Base-by-base conservation (phyloP, 2,797 vertebrate species). In the Agapornis canus region DNA sequence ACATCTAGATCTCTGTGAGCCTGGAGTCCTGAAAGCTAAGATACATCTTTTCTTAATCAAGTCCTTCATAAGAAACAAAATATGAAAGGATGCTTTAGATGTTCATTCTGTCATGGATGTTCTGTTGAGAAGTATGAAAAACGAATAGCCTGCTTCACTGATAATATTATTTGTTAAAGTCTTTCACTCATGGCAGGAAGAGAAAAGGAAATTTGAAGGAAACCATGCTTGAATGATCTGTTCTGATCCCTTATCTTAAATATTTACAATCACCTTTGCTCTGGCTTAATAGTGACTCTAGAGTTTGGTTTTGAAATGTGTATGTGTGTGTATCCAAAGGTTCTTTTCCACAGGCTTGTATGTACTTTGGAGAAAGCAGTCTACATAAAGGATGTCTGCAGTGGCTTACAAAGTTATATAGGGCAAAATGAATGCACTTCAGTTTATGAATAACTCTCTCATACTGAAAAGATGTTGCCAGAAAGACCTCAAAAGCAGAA, bases 1-100 rank as follows among this genome's bases (percentile, higher is more conserved):
- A 91, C 54, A 26, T 56, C 35, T 78, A 78, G 52, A 59, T 71
- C 40, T 79, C 13, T 68, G n/a, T 77, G 61, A 81, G 86, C 39
- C 54, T 83, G 54, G 68, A 82, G 54, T 75, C 92, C 61, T 90
- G 39, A 72, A 54, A 37, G 54, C 20, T 75, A 5, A 61, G 49
- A 75, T 88, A 45, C 18, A 16, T 75, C 21, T 86, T 89, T 94
- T 83, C 45, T 73, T 89, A 73, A 73, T 85, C 18, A 91, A 89
- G 60, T 84, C 31, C 14, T 87, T 87, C 18, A 8, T 78, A 68
- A 85, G 26, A 77, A 70, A 22, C 42, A 40, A 9, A n/a, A 10
- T 79, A 51, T 56, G 84, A 80, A 57, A 82, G 14, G 6, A 6
- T 85, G 11, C 29, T 90, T 78, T 89, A 11, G 63, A n/a, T 75